Evolutionary conservation across 2,797 vertebrate species (phyloP), one percentile per base, ranked within the genome.

Genomic region (Leuciscus waleckii): DNA sequence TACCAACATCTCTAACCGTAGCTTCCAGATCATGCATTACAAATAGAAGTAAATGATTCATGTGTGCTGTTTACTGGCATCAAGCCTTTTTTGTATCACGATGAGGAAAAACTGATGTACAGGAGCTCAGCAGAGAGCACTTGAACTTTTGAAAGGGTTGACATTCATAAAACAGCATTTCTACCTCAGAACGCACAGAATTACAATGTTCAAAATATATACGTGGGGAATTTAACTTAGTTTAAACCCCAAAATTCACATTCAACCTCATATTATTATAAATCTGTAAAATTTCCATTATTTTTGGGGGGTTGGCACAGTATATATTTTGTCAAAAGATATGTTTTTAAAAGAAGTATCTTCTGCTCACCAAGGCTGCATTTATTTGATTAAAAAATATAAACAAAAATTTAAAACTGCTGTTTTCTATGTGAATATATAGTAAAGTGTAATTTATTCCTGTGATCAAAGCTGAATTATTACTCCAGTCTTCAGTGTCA

Each of bases 51-150:
- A 69, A 86, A 86, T 92, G 90, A 89, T 92, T 92, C 89, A 91
- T 92, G 91, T 87, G 90, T 86, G 82, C 87, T 79, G 26, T 91
- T 88, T 79, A 75, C 77, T 56, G 61, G 84, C 58, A 65, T 73
- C 67, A 70, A 82, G 8, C 69, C 32, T 67, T 83, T 76, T 75
- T 83, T 83, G 43, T 76, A 83, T 54, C 51, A 32, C 16, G 61
- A 63, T 70, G 61, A 87, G 90, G 92, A 92, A 93, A 93, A 84
- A 90, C 79, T 92, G 90, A 94, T 88, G 91, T 86, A 90, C 91
- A 93, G 90, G 81, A 87, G 89, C 86, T 51, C 88, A 88, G 41
- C 43, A 37, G 54, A 73, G 86, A 77, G 85, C 70, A 85, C 21
- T 75, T 81, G 69, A 80, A 32, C 63, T 58, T 79, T 75, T n/a